Conservation (phyloP, 92 coral and sea anemone genomes). For the Phymanthus crucifer region DNA sequence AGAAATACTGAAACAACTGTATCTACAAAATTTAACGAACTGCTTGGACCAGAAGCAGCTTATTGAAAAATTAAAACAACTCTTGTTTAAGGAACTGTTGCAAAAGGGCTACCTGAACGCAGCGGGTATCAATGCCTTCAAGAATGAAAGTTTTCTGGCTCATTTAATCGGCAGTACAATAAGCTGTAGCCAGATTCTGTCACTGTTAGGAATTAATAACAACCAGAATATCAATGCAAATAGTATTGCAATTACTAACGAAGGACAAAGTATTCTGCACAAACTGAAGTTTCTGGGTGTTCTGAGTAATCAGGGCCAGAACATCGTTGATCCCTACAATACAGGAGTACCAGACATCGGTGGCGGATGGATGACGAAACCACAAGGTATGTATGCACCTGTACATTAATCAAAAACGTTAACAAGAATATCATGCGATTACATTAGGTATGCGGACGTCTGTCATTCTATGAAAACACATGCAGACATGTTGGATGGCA, state of each 20-base stretch:
- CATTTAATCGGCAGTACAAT: neutral
- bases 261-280: neutral
- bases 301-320: neutral
- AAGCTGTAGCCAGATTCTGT: neutral
- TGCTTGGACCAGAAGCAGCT: conserved; percentile 1
- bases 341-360: neutral
- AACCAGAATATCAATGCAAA: neutral
- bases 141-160: neutral
- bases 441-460: too few species aligned
- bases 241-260: neutral
- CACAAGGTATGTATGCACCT: too few species aligned
- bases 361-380: neutral
- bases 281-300: neutral
- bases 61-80: neutral
- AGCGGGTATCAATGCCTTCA: neutral
- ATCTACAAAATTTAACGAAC: neutral
- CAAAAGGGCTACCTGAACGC: neutral
- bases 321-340: neutral
- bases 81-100: neutral
- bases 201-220: neutral
- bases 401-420: too few species aligned
- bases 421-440: too few species aligned
- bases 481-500: too few species aligned
- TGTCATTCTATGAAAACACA: too few species aligned
- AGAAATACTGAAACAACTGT: neutral